Evolutionary conservation across 2,797 vertebrate genomes (phyloP).

Genomic region (Arctocebus calabarensis): DNA sequence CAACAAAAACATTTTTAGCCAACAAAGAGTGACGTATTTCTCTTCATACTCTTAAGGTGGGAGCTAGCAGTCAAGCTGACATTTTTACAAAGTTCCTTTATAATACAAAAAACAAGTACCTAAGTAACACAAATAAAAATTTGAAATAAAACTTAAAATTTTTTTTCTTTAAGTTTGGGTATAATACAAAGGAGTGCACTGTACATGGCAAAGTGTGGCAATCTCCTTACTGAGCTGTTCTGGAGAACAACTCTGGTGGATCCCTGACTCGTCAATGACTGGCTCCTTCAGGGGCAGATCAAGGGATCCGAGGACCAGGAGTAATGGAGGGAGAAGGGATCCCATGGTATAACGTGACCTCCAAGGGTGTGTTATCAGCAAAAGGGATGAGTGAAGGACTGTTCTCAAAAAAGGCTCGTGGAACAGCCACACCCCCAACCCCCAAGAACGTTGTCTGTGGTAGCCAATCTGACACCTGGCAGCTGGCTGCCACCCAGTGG

Average conservation of each 20-base stretch:
- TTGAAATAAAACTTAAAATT: too few species aligned
- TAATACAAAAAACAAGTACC: too few species aligned
- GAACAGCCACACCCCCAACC: neutral
- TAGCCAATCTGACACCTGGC: conserved; percentile 19
- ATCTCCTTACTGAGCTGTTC: conserved; percentile 20
- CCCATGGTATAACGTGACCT: neutral
- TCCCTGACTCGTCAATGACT: neutral
- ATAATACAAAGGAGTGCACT: too few species aligned
- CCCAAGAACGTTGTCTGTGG: neutral
- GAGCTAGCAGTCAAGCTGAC: too few species aligned
- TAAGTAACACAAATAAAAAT: too few species aligned
- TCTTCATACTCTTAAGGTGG: too few species aligned
- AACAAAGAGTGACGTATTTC: too few species aligned
- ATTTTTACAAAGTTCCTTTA: too few species aligned
- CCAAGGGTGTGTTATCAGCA: neutral
- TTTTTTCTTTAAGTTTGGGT: too few species aligned
- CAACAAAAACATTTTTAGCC: too few species aligned
- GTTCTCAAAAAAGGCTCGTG: neutral
- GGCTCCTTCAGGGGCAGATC: neutral
- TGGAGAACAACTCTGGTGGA: neutral
- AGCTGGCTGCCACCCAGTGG: conserved; percentile 70
- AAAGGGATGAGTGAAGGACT: neutral
- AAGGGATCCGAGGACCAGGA: neutral
- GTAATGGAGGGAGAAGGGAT: neutral
- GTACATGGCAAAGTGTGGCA: too few species aligned